Base-by-base conservation (phyloP, 2,113 vertebrate species). In the Bolborhynchus lineola region DNA sequence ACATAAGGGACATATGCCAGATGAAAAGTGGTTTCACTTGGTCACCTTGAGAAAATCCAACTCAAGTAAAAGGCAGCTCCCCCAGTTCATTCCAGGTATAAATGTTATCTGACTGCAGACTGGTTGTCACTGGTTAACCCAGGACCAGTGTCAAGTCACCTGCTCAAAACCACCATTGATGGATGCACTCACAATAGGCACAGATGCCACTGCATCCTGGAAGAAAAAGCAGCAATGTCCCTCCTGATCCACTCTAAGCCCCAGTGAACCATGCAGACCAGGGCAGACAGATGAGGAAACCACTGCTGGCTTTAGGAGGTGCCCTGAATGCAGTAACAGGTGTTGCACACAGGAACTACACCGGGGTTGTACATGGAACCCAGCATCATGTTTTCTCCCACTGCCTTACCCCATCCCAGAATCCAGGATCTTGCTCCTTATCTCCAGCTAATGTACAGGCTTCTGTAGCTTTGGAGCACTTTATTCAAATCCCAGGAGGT, bases 141-240 rank as follows among this genome's bases (percentile, higher is more conserved):
- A 7, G 53, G 13, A 28, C 5, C 50, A n/a, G 49, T 2, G 39
- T 8, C 49, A n/a, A 37, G n/a, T 5, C 63, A 25, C 52, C 49
- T 44, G 78, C 60, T 62, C 37, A 17, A 3, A 21, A 42, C 1
- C 75, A 23, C 50, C 50, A 13, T 2, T 0, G 13, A n/a, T 16
- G 49, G 39, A 13, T 1, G 59, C 7, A 5, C 21, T 19, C 47
- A 2, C 67, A 18, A 7, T 8, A 17, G 74, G 26, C 44, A 4
- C 15, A 49, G 35, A 21, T 3, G 12, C 44, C 47, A 18, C n/a
- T 1, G 2, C 9, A 78, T 42, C 23, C 75, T 8, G 15, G 42
- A 15, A 49, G 46, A 11, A 35, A 26, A n/a, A 0, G 16, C 21
- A 28, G 33, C 0, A 7, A 64, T 0, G 2, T 2, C 20, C 2